Evolutionary conservation across 2,113 vertebrate species (phyloP), one percentile per base, ranked within the genome.

Genomic region (Tragulus kanchil): DNA sequence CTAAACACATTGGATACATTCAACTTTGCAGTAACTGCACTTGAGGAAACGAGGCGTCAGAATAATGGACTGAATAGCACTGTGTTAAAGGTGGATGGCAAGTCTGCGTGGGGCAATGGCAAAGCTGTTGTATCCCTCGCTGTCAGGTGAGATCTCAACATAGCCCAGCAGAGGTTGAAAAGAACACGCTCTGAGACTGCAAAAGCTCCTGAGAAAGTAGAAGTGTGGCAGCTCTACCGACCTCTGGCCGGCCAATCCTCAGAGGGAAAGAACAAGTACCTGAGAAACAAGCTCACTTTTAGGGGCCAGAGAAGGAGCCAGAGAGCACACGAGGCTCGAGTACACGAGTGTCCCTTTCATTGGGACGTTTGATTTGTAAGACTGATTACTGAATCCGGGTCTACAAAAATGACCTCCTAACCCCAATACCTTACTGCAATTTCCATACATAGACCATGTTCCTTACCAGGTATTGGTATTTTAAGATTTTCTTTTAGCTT

Each of bases 1-100:
- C 65, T 61, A 78, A 95, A 93, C 52, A 67, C 23, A 48, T 3
- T 62, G 23, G 78, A 95, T 78, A 90, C 90, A 97, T 83, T 86
- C 73, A 96, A n/a, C 61, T 62, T 31, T 3, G 5, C 50, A 86
- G 31, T 42, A 64, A 42, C 19, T 71, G 12, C 67, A 42, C 2
- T 23, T 61, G 77, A 84, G 45, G 78, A 69, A 93, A 36, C 56
- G 3, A 1, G 28, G 77, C 6, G 0, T 77, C 3, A 0, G 52
- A 89, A 59, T 59, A 62, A 64, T 0, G 50, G 1, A 82, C 3
- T 25, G 26, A 97, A 59, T 2, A n/a, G 31, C 1, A 1, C 1
- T 3, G 8, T 17, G 21, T 28, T 45, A 31, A 26, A 88, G 19
- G 64, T 0, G 67, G n/a, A 31, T 0, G 28, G 42, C 19, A 59